Evolutionary conservation across 2,113 vertebrate genomes (phyloP), one percentile per base, ranked within the genome.

Genomic region (Mustela nigripes): DNA sequence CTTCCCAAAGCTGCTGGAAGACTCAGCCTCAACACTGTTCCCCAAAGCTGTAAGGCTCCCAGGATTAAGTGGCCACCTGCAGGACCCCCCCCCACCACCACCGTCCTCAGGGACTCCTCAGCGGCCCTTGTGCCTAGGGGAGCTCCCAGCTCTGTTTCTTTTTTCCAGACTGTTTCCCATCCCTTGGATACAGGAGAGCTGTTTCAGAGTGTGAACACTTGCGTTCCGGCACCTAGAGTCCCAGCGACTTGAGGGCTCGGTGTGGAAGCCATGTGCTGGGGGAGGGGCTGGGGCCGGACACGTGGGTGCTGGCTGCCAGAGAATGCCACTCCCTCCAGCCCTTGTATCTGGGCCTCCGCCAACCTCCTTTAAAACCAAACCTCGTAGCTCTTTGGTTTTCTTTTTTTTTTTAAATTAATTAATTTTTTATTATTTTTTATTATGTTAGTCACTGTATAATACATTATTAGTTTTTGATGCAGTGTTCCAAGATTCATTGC

Each of bases 241-340:
- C 67, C 16, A n/a, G 14, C 0, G 1, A 56, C 5, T 14, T 24
- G 11, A 28, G 69, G 8, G 28, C 16, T 9, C 11, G 39, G 4
- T 6, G 0, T 53, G 79, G 89, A 50, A 3, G n/a, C 31, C 24
- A 5, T 1, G 50, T 48, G 74, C 88, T 62, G 67, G 58, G 58
- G 1, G 18, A 60, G 56, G 39, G n/a, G 14, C 48, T 53, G 2
- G 11, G 69, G 53, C 63, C 19, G 1, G 2, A n/a, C 42, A 36
- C 2, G 0, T 1, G n/a, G 62, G 19, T 4, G 33, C 39, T 4
- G 26, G 18, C 1, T 4, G 2, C 71, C 39, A 63, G 33, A 53
- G 74, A 24, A 4, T 1, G 7, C 15, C 15, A 1, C 14, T 73
- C 6, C 24, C 36, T 12, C 28, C 3, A 0, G 21, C 18, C 3